phyloP scores from a whole-genome alignment of 2,888 invertebrate species.

The Patella depressa region DNA sequence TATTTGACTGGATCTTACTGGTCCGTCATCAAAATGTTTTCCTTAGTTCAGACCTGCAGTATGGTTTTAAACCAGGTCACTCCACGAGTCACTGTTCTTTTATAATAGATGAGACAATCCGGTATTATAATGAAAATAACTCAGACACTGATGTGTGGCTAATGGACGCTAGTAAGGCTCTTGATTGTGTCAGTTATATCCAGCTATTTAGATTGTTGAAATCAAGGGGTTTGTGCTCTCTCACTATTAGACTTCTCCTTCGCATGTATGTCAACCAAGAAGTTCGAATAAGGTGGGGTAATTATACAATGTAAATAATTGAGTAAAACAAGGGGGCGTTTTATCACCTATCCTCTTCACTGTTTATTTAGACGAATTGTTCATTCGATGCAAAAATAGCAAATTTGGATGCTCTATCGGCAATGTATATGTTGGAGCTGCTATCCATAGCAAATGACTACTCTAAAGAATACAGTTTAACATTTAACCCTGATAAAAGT shows the following conservation, averaged over 20 bases:
- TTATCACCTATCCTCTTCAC: slow-evolving; percentile 23
- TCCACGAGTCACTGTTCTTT: not conserved
- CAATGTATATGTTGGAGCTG: too few species aligned
- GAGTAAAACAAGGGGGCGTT: slow-evolving; percentile 20
- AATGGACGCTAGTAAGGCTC: not conserved
- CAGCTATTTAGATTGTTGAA: not conserved
- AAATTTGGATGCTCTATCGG: slow-evolving; percentile 13
- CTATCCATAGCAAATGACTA: too few species aligned
- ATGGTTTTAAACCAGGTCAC: not conserved
- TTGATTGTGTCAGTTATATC: not conserved
- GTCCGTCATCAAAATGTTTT: too few species aligned
- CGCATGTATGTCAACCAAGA: not conserved
- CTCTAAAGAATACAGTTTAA: too few species aligned
- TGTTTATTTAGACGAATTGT: slow-evolving; percentile 18
- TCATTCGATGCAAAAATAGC: slow-evolving; percentile 15
- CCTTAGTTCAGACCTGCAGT: not conserved
- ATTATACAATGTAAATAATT: slow-evolving; percentile 9
- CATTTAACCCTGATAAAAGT: not conserved
- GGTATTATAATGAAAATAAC: not conserved
- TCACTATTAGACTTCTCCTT: not conserved
- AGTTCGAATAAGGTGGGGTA: not conserved
- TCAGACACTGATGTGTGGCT: not conserved
- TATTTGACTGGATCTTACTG: too few species aligned
- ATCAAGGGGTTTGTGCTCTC: not conserved
- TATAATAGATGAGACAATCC: not conserved